Evolutionary conservation across 2,113 vertebrate species (phyloP).

Genomic region (Varanus salvator): DNA sequence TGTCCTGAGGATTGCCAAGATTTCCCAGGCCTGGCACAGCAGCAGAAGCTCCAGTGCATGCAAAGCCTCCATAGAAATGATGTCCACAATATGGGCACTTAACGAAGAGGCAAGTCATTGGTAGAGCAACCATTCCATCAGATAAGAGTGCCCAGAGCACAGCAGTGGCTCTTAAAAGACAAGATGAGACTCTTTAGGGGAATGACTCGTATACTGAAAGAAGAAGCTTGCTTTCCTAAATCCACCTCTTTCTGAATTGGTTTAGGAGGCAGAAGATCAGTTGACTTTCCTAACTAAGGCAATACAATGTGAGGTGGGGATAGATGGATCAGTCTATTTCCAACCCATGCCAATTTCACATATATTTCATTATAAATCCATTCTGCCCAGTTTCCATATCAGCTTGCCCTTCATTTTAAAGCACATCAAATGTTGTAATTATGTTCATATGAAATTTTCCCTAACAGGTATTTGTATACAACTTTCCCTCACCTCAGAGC

Average conservation of each 20-base stretch:
- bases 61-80: not conserved
- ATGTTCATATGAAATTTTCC: not conserved
- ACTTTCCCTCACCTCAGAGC: no score
- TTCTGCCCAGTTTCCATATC: not conserved
- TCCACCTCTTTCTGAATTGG: not conserved
- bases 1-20: not conserved
- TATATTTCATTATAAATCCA: not conserved
- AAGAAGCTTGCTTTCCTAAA: not conserved
- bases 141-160: constrained; percentile 9
- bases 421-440: not conserved
- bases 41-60: not conserved
- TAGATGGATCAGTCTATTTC: not conserved
- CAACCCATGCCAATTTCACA: not conserved
- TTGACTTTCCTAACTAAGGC: not conserved
- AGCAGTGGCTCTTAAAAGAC: not conserved
- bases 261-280: not conserved
- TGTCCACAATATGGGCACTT: not conserved
- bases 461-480: not conserved
- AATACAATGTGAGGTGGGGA: not conserved
- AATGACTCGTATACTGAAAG: not conserved
- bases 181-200: not conserved
- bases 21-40: not conserved
- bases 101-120: not conserved
- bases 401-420: not conserved
- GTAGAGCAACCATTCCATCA: constrained; percentile 4